Percentiles rank a stretch among this genome's conserved stretches.
Conservation (phyloP, 2,888 invertebrate genomes). For the Protophormia terraenovae region DNA sequence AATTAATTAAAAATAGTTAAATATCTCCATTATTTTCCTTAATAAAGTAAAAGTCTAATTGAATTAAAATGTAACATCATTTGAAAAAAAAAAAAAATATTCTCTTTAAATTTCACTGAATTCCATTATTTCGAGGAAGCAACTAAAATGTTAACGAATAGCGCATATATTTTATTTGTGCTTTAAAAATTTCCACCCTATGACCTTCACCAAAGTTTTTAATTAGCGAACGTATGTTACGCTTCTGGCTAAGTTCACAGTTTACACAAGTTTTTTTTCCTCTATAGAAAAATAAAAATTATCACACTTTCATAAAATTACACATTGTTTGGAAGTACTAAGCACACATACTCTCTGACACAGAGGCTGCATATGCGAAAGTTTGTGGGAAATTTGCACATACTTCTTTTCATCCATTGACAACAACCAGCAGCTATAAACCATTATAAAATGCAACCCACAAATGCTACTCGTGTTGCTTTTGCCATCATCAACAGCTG, state of each 20-base stretch:
- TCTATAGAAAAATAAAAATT: constrained; percentile 9
- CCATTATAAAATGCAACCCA: not conserved
- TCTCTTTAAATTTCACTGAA: too few species aligned
- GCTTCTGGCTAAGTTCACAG: not conserved
- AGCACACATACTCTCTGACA: not conserved
- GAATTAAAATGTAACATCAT: too few species aligned
- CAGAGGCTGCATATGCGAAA: not conserved
- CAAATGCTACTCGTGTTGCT: not conserved
- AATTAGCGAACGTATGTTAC: not conserved
- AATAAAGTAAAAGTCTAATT: too few species aligned
- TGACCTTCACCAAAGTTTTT: not conserved
- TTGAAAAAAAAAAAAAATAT: too few species aligned
- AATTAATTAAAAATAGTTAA: too few species aligned
- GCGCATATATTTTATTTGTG: not conserved
- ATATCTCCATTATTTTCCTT: too few species aligned
- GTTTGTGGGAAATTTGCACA: not conserved
- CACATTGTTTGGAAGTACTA: not conserved
- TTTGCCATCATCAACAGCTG: constrained; percentile 1
- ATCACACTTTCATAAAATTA: constrained; percentile 21
- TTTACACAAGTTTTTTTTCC: not conserved
- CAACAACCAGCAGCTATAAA: constrained; percentile 31
- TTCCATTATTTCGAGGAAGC: too few species aligned
- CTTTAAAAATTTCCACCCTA: not conserved
- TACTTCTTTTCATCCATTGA: not conserved
- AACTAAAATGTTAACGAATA: too few species aligned